Conservation (phyloP, 2,797 vertebrate species). For the Tympanoctomys barrerae region DNA sequence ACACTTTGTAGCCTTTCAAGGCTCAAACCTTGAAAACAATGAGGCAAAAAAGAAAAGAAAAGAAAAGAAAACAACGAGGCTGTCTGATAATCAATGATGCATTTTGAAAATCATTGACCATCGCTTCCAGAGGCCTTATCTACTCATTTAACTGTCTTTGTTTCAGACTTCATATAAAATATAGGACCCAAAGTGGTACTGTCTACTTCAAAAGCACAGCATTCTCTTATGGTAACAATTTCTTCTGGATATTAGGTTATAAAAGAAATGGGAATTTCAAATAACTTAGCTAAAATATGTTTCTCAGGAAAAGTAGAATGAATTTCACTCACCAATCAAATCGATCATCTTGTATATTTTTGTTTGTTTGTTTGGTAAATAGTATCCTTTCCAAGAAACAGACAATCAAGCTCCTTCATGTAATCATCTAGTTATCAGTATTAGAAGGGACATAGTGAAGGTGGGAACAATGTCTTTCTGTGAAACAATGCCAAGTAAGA, state of each 20-base stretch:
- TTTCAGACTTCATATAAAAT: neutral
- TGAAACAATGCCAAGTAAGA: neutral
- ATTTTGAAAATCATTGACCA: conserved; percentile 46
- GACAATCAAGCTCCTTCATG: neutral
- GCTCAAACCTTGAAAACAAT: neutral
- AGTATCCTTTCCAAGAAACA: conserved; percentile 35
- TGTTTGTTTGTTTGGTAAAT: neutral
- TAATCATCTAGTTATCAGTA: neutral
- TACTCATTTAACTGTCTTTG: neutral
- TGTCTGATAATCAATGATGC: neutral
- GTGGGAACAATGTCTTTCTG: neutral
- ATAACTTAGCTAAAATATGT: neutral
- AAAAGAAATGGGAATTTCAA: conserved; percentile 56
- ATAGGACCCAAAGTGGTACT: neutral
- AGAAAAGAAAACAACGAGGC: neutral
- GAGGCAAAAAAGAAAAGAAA: neutral
- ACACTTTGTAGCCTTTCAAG: neutral
- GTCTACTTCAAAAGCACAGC: neutral
- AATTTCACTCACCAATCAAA: neutral
- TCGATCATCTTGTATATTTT: neutral
- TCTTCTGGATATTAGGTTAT: neutral
- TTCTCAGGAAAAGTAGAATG: conserved; percentile 33
- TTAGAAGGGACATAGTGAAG: neutral
- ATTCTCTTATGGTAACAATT: neutral
- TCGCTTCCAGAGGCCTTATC: neutral